phyloP scores from a whole-genome alignment of 2,113 vertebrate species.

The Condylura cristata region DNA sequence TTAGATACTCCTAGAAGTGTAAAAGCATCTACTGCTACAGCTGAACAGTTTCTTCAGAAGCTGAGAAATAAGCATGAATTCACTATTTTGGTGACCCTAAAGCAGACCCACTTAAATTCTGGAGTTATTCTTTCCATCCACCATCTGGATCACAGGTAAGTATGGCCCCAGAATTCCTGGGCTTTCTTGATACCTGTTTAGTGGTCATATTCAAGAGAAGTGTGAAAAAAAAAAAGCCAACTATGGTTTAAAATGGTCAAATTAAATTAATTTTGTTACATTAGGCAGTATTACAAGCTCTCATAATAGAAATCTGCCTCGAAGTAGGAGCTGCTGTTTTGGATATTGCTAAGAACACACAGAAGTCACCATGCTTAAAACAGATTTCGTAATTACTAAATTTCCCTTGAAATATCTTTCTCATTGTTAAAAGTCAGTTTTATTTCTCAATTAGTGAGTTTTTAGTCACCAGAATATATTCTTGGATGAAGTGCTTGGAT shows the following conservation, averaged over 20 bases:
- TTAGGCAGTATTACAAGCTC: constrained; percentile 44
- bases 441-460: constrained; percentile 12
- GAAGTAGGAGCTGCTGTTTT: constrained; percentile 32
- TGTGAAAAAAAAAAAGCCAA: constrained; percentile 41
- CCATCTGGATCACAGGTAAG: constrained; percentile 94
- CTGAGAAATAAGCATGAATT: constrained; percentile 96
- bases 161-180: background rate
- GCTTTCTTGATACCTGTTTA: constrained; percentile 10
- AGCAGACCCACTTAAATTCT: constrained; percentile 95
- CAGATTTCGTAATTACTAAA: background rate
- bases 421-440: background rate
- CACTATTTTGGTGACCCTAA: constrained; percentile 94
- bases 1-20: constrained; percentile 93
- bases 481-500: background rate
- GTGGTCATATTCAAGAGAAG: background rate
- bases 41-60: constrained; percentile 93
- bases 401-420: background rate
- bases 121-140: constrained; percentile 97
- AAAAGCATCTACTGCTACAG: constrained; percentile 90
- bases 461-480: background rate
- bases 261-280: background rate
- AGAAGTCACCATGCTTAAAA: background rate
- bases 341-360: constrained; percentile 15
- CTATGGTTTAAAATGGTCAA: constrained; percentile 23
- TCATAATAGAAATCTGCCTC: background rate